A percentile compares a stretch with the other conserved stretches of the same genome.
phyloP scores from a whole-genome alignment of 2,888 invertebrate genomes.

The Stictocephala bisonia region DNA sequence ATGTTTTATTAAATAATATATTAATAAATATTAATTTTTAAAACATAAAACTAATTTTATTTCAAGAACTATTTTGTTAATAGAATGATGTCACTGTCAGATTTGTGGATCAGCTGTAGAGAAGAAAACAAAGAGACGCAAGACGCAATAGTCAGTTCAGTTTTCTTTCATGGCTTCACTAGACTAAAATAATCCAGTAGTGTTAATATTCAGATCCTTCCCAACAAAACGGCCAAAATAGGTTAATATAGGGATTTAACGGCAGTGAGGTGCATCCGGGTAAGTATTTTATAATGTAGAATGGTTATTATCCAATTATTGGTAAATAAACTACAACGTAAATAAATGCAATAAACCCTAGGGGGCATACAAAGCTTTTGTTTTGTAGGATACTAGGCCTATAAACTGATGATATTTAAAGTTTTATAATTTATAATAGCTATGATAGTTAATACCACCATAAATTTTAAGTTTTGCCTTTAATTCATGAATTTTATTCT shows the following conservation, averaged over 20 bases:
- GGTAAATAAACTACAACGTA: too few relatives aligned
- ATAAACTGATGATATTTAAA: too few relatives aligned
- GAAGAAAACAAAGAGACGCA: conserved; percentile 28
- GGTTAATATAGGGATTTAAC: conserved; percentile 43
- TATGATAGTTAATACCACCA: too few relatives aligned
- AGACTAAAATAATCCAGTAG: conserved; percentile 13
- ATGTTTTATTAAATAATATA: background rate
- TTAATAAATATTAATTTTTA: background rate
- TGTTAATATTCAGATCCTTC: conserved; percentile 9
- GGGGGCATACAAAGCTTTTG: too few relatives aligned
- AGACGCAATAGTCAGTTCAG: too few relatives aligned
- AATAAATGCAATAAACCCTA: too few relatives aligned
- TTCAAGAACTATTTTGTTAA: too few relatives aligned
- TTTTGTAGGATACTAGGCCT: too few relatives aligned
- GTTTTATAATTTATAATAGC: too few relatives aligned
- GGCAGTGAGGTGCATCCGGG: conserved; percentile 49
- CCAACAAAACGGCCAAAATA: conserved; percentile 46
- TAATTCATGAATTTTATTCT: too few relatives aligned
- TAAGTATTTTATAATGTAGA: conserved; percentile 18
- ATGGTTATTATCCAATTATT: background rate
- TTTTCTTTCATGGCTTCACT: conserved; percentile 5
- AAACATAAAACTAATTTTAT: too few relatives aligned
- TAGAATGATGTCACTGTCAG: conserved; percentile 31
- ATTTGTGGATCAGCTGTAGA: conserved; percentile 24
- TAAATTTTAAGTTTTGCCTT: too few relatives aligned